A percentile compares a stretch with the other conserved stretches of the same genome.
Evolutionary conservation across 2,113 vertebrate genomes (phyloP).

Genomic region (Oreotrochilus melanogaster): DNA sequence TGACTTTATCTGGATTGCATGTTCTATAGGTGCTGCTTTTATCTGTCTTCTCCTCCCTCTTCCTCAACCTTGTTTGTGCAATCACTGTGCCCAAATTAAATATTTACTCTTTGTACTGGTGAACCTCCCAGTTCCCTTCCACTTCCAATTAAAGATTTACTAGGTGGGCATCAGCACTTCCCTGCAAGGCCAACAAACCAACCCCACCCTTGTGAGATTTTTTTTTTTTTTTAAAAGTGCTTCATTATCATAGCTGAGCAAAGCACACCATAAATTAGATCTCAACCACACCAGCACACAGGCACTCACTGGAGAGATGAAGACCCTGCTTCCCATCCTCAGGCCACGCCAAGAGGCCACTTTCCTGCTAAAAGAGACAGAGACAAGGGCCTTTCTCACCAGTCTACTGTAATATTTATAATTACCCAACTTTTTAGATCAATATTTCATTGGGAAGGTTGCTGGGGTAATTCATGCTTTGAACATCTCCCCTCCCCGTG

Average conservation of each 20-base stretch:
- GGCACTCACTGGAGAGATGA: accelerated
- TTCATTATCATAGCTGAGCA: neutral
- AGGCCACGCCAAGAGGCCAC: neutral
- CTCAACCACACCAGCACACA: no score
- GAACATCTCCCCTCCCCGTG: neutral
- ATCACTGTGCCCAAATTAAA: neutral
- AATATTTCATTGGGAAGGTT: neutral
- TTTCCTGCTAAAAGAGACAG: neutral
- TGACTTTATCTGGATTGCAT: neutral
- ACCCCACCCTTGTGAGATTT: neutral
- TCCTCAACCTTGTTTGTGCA: neutral
- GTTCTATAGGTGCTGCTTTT: neutral
- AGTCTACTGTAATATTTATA: neutral
- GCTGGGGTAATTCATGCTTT: neutral
- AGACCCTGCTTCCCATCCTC: accelerated
- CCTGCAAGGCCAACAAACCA: neutral
- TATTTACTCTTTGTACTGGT: neutral
- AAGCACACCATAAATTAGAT: neutral
- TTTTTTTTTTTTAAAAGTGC: neutral
- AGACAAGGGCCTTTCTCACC: accelerated
- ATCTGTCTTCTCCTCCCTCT: neutral
- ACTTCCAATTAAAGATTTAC: conserved; percentile 57
- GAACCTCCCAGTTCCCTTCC: neutral
- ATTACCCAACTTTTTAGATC: neutral
- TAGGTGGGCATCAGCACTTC: neutral